Evolutionary conservation across 2,888 invertebrate genomes (phyloP), one percentile per base, ranked within the genome.

Genomic region (Artemia sp.): DNA sequence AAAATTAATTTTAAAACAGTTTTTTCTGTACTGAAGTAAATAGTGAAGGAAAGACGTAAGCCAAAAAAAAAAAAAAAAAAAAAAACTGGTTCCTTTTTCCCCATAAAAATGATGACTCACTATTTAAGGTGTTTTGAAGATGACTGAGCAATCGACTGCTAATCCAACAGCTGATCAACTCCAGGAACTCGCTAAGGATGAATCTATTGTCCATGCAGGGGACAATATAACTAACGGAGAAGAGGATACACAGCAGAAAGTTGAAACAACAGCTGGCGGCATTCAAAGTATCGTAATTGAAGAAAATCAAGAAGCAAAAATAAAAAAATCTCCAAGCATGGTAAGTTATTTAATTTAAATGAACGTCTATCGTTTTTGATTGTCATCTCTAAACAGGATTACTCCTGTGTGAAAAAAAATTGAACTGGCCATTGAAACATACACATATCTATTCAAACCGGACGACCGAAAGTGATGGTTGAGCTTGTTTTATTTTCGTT

Each of bases 71-170:
- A 6, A 38, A 38, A 38, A 38, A 38, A 38, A 6, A 38, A 38
- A 38, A 6, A 38, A 38, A 38, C n/a, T n/a, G 38, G 38, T 38
- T 38, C 3, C 6, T 5, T 66, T 50, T 67, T 69, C 14, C 24
- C 24, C 19, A 10, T 68, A 67, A 10, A 68, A 19, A 70, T 51
- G n/a, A 11, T 12, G 14, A 14, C 70, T 72, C 64, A 51, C 53
- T 24, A 38, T 69, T 69, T 71, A 71, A 85, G 88, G 86, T 19
- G 88, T 93, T 73, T 88, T 87, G 69, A 87, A 89, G 74, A 95
- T 95, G 90, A 97, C 97, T 7, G 96, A 96, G 78, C 85, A 89
- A 71, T 91, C 93, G 77, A 90, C 90, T 0, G 94, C 95, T 0
- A 92, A 94, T 81, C 90, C 87, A 24, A 76, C 80, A 72, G 74